Percentiles rank a stretch among this genome's conserved stretches.
Evolutionary conservation across 2,797 vertebrate species (phyloP).

Genomic region (Lepilemur ruficaudatus): DNA sequence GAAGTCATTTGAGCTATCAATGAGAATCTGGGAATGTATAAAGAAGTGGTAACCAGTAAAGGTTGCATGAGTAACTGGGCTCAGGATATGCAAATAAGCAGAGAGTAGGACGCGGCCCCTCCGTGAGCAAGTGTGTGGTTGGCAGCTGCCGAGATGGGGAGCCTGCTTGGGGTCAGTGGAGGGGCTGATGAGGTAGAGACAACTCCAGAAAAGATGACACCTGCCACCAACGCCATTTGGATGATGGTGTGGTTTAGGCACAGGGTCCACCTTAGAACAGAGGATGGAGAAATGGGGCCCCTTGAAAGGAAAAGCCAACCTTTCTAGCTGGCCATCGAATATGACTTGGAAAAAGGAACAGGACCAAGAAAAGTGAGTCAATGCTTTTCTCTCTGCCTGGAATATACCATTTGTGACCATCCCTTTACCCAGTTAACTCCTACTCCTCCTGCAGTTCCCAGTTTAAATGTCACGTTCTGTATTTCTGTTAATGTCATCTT

Average conservation of each 20-base stretch:
- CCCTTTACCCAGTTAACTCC: background rate
- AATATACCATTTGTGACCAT: background rate
- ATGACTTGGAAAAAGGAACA: background rate
- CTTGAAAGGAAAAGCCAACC: background rate
- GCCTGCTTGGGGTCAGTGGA: background rate
- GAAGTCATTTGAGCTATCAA: background rate
- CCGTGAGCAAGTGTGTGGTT: background rate
- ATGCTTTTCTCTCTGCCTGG: background rate
- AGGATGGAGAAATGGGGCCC: background rate
- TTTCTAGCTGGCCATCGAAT: background rate
- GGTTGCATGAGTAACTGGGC: background rate
- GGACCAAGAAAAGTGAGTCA: background rate
- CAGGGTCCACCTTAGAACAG: background rate
- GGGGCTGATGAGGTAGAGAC: background rate
- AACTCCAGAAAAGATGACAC: background rate
- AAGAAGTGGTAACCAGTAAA: background rate
- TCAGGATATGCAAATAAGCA: background rate
- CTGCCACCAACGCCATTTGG: background rate
- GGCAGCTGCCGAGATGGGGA: background rate
- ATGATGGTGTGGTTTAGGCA: background rate
- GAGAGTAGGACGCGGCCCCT: background rate
- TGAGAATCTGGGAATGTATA: background rate
- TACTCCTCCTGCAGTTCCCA: background rate
- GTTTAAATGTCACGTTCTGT: background rate
- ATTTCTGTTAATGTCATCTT: background rate